Conservation (phyloP, 2,888 invertebrate species). For the Candidula unifasciata region DNA sequence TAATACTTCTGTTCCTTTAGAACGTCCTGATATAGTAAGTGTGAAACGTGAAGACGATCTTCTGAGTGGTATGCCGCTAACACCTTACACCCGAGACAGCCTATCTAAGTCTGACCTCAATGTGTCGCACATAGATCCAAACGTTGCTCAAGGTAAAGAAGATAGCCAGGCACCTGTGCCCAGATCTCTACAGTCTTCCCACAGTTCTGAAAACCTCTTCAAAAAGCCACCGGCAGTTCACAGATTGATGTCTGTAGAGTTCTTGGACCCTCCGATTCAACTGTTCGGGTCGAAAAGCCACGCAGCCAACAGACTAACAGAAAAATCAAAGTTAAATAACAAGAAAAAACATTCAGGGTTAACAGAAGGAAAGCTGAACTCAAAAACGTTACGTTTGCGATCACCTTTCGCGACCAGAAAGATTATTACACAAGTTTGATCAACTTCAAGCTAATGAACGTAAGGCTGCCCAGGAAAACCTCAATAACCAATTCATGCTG, state of each 20-base stretch:
- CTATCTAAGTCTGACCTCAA: constrained; percentile 29
- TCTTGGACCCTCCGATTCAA: constrained; percentile 56
- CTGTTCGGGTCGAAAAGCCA: constrained; percentile 32
- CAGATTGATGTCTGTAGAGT: constrained; percentile 58
- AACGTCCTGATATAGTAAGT: not conserved
- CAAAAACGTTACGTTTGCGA: not conserved
- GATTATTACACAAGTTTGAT: constrained; percentile 2
- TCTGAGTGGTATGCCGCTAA: constrained; percentile 32
- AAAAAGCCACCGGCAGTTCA: not conserved
- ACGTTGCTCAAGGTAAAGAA: not conserved
- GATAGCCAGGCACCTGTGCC: not conserved
- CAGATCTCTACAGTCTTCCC: not conserved
- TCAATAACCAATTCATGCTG: no score
- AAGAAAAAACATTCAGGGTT: not conserved
- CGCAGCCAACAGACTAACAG: not conserved
- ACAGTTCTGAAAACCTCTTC: constrained; percentile 30
- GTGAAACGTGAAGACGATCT: constrained; percentile 21
- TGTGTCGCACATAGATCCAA: not conserved
- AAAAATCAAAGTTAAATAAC: not conserved
- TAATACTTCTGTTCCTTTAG: not conserved
- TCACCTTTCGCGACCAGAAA: constrained; percentile 10
- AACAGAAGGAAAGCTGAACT: not conserved
- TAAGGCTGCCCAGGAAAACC: no score
- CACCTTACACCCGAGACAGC: constrained; percentile 25
- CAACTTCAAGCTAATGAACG: no score